phyloP scores from a whole-genome alignment of 2,888 invertebrate species.

The Gryllus longicercus region DNA sequence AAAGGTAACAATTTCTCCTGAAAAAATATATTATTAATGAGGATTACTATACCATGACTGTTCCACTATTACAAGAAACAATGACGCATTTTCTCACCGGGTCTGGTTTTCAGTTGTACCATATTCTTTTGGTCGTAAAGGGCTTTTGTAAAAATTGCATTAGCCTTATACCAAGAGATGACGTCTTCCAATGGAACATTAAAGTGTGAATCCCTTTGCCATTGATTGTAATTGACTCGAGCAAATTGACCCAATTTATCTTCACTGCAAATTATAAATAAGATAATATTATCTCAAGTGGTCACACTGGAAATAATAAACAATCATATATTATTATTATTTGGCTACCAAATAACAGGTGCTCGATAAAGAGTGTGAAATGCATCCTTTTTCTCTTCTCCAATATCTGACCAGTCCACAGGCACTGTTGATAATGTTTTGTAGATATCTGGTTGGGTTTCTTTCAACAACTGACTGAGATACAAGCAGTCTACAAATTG shows the following conservation, averaged over 20 bases:
- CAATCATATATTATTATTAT: slow-evolving; percentile 30
- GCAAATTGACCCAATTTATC: slow-evolving; percentile 55
- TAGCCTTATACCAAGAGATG: slow-evolving; percentile 65
- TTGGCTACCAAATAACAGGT: slow-evolving; percentile 59
- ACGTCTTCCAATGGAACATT: slow-evolving; percentile 58
- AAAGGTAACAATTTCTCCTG: slow-evolving; percentile 62
- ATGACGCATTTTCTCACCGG: slow-evolving; percentile 48
- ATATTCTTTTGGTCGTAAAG: slow-evolving; percentile 56
- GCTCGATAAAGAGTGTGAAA: slow-evolving; percentile 62
- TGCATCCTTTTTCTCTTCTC: slow-evolving; percentile 58
- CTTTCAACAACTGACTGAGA: slow-evolving; percentile 58
- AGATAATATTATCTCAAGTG: not conserved
- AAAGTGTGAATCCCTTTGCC: slow-evolving; percentile 68
- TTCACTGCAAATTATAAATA: slow-evolving; percentile 44
- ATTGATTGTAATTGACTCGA: slow-evolving; percentile 69
- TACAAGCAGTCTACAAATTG: slow-evolving; percentile 65
- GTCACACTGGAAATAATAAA: not conserved
- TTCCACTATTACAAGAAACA: too few species aligned
- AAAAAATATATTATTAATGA: too few species aligned
- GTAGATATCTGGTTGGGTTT: slow-evolving; percentile 56
- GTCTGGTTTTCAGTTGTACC: slow-evolving; percentile 61
- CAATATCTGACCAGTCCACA: slow-evolving; percentile 72
- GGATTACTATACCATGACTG: too few species aligned
- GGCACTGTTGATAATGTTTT: slow-evolving; percentile 56
- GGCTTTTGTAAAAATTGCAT: slow-evolving; percentile 59